These are phyloP conservation scores for Tiphia femorata DNA, from an alignment of 2,888 invertebrate genomes.

Conservation along the genomic window DNA sequence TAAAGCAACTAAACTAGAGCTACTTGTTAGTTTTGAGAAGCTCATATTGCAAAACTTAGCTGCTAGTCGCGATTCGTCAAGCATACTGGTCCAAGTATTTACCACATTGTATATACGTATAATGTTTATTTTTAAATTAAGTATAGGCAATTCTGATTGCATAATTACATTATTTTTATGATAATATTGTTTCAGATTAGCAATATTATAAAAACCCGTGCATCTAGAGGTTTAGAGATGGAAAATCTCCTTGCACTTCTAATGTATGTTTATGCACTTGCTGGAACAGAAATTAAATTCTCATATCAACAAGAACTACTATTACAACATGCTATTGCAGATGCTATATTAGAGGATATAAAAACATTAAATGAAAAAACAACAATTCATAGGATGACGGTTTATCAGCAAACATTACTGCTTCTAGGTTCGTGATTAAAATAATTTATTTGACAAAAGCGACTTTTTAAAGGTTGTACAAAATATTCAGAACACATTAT, in stretches of 20 bases:
- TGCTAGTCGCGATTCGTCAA: constrained; percentile 70
- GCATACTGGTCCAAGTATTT: constrained; percentile 66
- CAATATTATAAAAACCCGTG: constrained; percentile 72
- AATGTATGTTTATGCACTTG: constrained; percentile 75
- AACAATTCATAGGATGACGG: constrained; percentile 46
- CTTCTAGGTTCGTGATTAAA: constrained; percentile 49
- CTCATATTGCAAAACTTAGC: constrained; percentile 70
- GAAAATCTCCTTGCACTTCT: constrained; percentile 74
- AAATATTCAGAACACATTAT: too few species aligned
- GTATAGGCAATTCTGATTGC: constrained; percentile 28
- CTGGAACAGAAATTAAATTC: constrained; percentile 73
- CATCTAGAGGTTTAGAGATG: constrained; percentile 71
- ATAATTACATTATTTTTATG: background rate
- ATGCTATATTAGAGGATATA: constrained; percentile 74
- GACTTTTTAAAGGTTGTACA: too few species aligned
- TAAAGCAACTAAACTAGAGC: constrained; percentile 71
- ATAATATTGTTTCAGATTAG: constrained; percentile 69
- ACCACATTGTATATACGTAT: background rate
- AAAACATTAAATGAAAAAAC: constrained; percentile 56
- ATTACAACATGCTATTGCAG: constrained; percentile 70
- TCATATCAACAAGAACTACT: constrained; percentile 71
- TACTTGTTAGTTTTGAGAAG: constrained; percentile 75
- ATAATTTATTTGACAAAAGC: background rate
- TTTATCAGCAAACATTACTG: constrained; percentile 59
- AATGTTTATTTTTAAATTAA: constrained; percentile 2